Evolutionary conservation across 2,797 vertebrate species (phyloP), one percentile per base, ranked within the genome.

Genomic region (Protonibea diacanthus): DNA sequence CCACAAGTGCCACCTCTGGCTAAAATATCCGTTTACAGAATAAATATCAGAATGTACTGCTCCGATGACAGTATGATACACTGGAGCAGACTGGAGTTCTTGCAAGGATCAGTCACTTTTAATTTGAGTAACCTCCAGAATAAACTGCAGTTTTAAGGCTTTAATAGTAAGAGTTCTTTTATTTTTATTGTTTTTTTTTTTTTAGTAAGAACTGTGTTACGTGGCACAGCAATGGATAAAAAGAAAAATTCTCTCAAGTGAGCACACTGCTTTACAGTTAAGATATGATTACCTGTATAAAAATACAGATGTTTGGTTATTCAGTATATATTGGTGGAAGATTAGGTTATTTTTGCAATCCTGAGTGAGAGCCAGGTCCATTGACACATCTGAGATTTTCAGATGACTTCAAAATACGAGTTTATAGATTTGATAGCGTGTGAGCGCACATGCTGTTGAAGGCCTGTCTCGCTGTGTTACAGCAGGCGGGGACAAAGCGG

Each of bases 401-500:
- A 17, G 38, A 51, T 57, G 3, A 40, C 44, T 52, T 47, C 10
- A 53, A 18, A 51, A 57, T 33, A 51, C 5, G n/a, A 51, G 18
- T 73, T 55, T 14, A 27, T 18, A 18, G 33, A 70, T 64, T 3
- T 53, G 40, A 25, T 65, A 11, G 64, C 1, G 38, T 6, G 6
- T 4, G 14, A 42, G 63, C 15, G 20, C 13, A 23, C 70, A 53
- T 71, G 48, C 67, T 56, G 71, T 45, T 25, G 38, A 79, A 48
- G 45, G 33, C 47, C 66, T 1, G 23, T 40, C 21, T 55, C 11
- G 2, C 13, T 40, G 44, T 20, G 73, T 53, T 33, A 25, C 25
- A 20, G 15, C n/a, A 52, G 47, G 27, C 44, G 18, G 52, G 52
- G 45, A 86, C 79, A 86, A 82, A 69, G 79, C 0, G 10, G 6